phyloP scores from a whole-genome alignment of 2,888 invertebrate species.

The Crocallis elinguaria region DNA sequence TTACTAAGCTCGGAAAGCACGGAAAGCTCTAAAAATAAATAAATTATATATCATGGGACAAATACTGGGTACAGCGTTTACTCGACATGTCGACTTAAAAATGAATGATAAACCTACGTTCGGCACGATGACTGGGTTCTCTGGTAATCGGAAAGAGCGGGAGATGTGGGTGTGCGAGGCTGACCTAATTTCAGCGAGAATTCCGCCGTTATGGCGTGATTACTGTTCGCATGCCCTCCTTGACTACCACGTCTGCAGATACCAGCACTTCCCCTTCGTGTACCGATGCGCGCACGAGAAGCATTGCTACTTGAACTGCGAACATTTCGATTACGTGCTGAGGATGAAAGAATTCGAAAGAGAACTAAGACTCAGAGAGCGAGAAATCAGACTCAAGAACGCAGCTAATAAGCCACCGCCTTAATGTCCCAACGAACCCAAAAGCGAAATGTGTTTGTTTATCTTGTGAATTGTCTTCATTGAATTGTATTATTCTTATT shows the following conservation, averaged over 20 bases:
- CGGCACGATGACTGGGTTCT: conserved; percentile 88
- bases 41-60: conserved; percentile 62
- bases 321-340: conserved; percentile 90
- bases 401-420: conserved; percentile 1
- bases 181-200: conserved; percentile 89
- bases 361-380: conserved; percentile 61
- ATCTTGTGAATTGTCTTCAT: too few species aligned
- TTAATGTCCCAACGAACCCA: too few species aligned
- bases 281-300: conserved; percentile 88
- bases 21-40: background rate
- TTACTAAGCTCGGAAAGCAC: too few species aligned
- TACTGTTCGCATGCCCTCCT: conserved; percentile 92
- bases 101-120: conserved; percentile 85
- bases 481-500: too few species aligned
- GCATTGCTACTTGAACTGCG: conserved; percentile 90
- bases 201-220: conserved; percentile 88
- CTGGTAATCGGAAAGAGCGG: conserved; percentile 87
- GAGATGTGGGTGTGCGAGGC: conserved; percentile 88
- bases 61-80: conserved; percentile 52
- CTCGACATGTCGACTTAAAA: conserved; percentile 56
- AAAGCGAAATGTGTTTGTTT: too few species aligned
- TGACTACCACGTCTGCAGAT: conserved; percentile 87
- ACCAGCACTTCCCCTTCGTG: conserved; percentile 87
- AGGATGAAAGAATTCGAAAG: conserved; percentile 76
- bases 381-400: conserved; percentile 57